phyloP scores from a whole-genome alignment of 2,888 invertebrate genomes.

The Stenolophus ochropezus region DNA sequence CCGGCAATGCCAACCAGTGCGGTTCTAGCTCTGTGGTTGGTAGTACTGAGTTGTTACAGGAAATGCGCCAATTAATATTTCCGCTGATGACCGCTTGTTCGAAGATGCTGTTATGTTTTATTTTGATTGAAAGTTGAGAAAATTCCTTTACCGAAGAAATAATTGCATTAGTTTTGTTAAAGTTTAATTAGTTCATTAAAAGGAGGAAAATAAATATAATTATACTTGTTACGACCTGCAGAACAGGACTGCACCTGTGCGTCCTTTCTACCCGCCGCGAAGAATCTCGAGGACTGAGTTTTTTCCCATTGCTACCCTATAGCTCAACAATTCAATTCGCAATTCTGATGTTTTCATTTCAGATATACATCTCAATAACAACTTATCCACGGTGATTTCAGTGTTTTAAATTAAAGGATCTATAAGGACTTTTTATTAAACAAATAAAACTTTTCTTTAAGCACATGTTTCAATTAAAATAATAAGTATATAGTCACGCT shows the following conservation, averaged over 20 bases:
- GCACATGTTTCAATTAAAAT: neutral
- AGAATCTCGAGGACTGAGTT: neutral
- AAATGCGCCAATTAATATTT: conserved; percentile 43
- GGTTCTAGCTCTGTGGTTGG: conserved; percentile 6
- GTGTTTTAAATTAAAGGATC: too few species aligned
- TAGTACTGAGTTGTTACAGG: conserved; percentile 38
- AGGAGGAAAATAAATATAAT: conserved; percentile 36
- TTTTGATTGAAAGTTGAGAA: conserved; percentile 44
- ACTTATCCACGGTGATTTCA: neutral
- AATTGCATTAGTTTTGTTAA: conserved; percentile 45
- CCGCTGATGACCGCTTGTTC: conserved; percentile 34
- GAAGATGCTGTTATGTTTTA: conserved; percentile 31
- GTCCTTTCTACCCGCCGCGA: neutral
- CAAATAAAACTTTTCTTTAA: neutral
- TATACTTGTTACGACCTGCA: conserved; percentile 18
- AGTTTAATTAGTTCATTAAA: conserved; percentile 44
- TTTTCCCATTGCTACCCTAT: neutral
- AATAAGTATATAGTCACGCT: neutral
- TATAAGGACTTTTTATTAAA: neutral
- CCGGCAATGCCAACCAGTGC: neutral
- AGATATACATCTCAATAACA: neutral
- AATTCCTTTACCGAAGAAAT: conserved; percentile 32
- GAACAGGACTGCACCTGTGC: conserved; percentile 21
- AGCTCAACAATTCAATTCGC: neutral
- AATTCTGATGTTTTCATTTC: neutral